Percentiles rank a stretch among this genome's conserved stretches.
Evolutionary conservation across 2,113 vertebrate species (phyloP).

Genomic region (Sinocyclocheilus maitianheensis): DNA sequence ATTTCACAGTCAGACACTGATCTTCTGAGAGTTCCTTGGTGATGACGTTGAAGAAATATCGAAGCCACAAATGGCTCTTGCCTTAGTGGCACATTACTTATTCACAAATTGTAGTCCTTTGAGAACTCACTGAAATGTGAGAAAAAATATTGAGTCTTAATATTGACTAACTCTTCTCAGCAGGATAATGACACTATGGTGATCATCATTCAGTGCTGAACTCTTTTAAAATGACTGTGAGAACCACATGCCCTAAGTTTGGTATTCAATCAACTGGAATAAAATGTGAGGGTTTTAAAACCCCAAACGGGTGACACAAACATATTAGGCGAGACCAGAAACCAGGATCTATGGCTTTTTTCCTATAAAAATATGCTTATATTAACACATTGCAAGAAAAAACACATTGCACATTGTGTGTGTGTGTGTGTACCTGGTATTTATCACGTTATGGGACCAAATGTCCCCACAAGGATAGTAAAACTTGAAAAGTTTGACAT

Average conservation of each 20-base stretch:
- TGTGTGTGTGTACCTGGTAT: too few relatives aligned
- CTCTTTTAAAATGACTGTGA: not conserved
- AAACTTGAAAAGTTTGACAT: too few relatives aligned
- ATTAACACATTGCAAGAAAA: not conserved
- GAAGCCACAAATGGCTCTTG: not conserved
- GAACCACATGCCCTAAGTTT: not conserved
- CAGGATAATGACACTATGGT: not conserved
- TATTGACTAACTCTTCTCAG: constrained; percentile 3
- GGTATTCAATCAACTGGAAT: not conserved
- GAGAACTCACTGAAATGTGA: constrained; percentile 8
- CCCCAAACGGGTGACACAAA: not conserved
- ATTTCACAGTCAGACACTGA: not conserved
- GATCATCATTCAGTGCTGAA: not conserved
- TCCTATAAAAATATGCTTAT: not conserved
- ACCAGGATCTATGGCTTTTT: not conserved
- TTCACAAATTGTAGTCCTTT: not conserved
- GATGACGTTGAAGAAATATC: not conserved
- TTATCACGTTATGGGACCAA: too few relatives aligned
- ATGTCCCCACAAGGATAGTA: too few relatives aligned
- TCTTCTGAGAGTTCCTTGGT: not conserved
- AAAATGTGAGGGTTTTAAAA: not conserved
- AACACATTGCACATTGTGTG: not conserved
- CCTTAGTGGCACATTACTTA: constrained; percentile 11
- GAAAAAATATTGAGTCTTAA: not conserved
- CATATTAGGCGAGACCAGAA: not conserved